Evolutionary conservation across 2,113 vertebrate genomes (phyloP), one percentile per base, ranked within the genome.

Genomic region (Formicarius rufipectus): DNA sequence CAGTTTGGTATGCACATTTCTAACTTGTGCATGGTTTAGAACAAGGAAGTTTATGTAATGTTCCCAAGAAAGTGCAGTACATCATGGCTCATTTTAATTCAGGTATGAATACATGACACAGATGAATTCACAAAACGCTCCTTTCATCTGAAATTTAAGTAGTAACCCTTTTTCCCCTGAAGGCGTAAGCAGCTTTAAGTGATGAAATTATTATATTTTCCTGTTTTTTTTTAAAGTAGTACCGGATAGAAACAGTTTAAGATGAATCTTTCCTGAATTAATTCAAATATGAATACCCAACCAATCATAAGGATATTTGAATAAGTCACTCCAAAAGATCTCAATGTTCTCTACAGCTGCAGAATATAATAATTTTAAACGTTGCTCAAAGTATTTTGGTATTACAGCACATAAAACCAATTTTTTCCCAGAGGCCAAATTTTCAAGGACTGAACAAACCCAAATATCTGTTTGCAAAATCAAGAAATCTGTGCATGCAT

Each of bases 41-140:
- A 98, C 98, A 98, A 98, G 97, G 91, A 97, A 97, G 96, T 97
- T 98, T 98, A 96, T 98, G 97, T 98, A 97, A 97, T 21, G 39
- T 94, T 98, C 96, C 97, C 77, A n/a, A 95, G 89, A 96, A 98
- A 97, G 86, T 83, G 74, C 93, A 95, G 76, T 16, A 96, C 96
- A 96, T 97, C 96, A 59, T 72, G 97, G 96, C 81, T 98, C 88
- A 94, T 98, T 98, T 98, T 98, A 97, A 97, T 95, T 95, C 93
- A 97, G 96, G 97, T 98, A 98, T 97, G 97, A 98, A 97, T 96
- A 96, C 79, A 95, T 96, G 95, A 97, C 92, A 97, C 95, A 97
- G 84, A 97, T 98, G 98, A 98, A 98, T 98, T 98, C 95, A 98
- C 97, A 98, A 98, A 96, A 97, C 68, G 74, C 93, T 95, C 92